Conservation (phyloP, 2,797 vertebrate species). For the Myiotriccus ornatus region DNA sequence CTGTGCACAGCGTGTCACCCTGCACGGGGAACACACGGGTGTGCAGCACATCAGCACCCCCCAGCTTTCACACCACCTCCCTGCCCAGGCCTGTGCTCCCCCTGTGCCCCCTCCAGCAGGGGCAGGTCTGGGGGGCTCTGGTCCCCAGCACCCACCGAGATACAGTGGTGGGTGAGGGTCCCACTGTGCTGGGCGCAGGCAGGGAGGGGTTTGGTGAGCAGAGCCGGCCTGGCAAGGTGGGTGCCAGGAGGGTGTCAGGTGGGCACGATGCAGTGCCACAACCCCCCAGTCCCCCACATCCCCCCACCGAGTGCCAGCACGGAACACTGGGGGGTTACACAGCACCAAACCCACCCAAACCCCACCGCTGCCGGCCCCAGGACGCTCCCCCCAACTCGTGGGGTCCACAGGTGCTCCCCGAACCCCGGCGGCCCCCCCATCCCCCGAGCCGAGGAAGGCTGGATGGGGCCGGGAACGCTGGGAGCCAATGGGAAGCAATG, state of each 20-base stretch:
- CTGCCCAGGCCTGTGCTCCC: background rate
- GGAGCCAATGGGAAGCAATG: background rate
- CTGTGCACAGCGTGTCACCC: background rate
- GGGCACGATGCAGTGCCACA: background rate
- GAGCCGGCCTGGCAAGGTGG: background rate
- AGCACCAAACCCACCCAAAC: background rate
- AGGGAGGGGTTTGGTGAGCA: background rate
- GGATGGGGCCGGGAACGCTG: background rate
- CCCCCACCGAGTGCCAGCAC: background rate
- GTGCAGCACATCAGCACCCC: background rate
- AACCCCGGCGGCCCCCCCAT: background rate
- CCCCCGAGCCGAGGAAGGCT: background rate
- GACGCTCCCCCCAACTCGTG: background rate
- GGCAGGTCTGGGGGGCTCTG: background rate
- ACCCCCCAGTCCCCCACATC: background rate
- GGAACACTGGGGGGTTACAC: fast-evolving
- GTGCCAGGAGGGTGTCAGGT: background rate
- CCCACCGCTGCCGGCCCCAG: background rate
- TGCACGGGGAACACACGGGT: too few relatives aligned
- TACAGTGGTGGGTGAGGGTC: background rate
- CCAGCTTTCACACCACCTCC: background rate
- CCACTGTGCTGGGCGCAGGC: background rate
- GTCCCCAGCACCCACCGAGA: background rate
- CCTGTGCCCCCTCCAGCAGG: background rate
- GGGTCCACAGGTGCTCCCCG: background rate